A percentile compares a stretch with the other conserved stretches of the same genome.
Evolutionary conservation across 2,797 vertebrate species (phyloP).

Genomic region (Sarcoramphus papa): DNA sequence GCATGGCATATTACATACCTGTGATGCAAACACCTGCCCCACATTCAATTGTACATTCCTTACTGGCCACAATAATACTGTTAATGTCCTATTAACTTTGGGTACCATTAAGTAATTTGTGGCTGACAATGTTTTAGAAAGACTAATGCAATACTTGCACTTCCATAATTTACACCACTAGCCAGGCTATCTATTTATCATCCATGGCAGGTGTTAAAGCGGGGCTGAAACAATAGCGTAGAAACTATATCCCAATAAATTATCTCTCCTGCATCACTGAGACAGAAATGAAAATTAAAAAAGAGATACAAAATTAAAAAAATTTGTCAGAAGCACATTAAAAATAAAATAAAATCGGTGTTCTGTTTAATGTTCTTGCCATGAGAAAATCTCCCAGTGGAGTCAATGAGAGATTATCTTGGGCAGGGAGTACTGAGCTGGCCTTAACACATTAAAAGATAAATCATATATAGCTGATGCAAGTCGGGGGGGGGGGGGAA

Average conservation of each 20-base stretch:
- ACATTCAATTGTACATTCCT: neutral
- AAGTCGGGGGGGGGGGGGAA: rapidly evolving
- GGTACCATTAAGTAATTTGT: neutral
- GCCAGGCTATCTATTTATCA: neutral
- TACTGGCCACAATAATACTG: neutral
- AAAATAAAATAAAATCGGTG: neutral
- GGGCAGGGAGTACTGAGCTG: conserved; percentile 15
- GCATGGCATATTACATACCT: neutral
- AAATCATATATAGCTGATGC: conserved; percentile 39
- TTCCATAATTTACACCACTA: neutral
- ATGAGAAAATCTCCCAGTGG: neutral
- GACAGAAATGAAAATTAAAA: neutral
- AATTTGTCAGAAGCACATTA: neutral
- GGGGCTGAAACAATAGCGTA: neutral
- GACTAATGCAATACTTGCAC: neutral
- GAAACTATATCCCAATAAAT: neutral
- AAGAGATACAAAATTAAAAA: neutral
- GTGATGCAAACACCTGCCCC: neutral
- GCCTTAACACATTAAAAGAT: conserved; percentile 42
- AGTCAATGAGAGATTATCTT: conserved; percentile 51
- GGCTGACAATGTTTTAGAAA: neutral
- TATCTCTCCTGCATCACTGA: neutral
- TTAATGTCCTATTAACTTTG: neutral
- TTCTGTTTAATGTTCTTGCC: conserved; percentile 14
- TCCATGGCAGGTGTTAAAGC: neutral